phyloP scores from a whole-genome alignment of 92 coral and sea anemone species.

The Chrysogorgia sp. region DNA sequence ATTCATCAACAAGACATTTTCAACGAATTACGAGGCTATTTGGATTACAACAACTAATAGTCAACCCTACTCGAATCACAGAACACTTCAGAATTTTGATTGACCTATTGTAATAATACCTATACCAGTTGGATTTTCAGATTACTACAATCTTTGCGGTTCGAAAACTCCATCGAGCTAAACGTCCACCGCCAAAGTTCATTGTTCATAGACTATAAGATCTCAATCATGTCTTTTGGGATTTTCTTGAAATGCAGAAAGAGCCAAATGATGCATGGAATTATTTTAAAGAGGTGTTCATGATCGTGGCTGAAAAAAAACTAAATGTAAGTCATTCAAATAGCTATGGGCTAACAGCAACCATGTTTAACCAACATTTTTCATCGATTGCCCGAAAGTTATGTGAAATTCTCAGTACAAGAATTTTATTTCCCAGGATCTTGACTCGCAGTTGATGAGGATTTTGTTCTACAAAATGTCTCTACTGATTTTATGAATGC shows the following conservation, averaged over 20 bases:
- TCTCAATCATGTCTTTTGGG: background rate
- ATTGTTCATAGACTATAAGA: conserved; percentile 6
- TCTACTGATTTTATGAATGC: too few relatives aligned
- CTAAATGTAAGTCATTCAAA: background rate
- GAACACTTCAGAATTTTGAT: conserved; percentile 2
- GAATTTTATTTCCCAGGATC: too few relatives aligned
- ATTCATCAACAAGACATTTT: conserved; percentile 16
- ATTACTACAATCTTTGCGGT: conserved; percentile 19
- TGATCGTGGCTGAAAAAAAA: conserved; percentile 25
- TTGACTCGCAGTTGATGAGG: too few relatives aligned
- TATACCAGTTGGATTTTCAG: conserved; percentile 24
- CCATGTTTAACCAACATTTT: too few relatives aligned
- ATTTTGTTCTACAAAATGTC: too few relatives aligned
- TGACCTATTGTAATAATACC: conserved; percentile 5
- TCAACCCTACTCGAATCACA: background rate
- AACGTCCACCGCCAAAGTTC: conserved; percentile 34
- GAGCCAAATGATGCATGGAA: conserved; percentile 10
- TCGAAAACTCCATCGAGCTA: conserved; percentile 22
- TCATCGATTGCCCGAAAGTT: too few relatives aligned
- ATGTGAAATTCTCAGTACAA: too few relatives aligned
- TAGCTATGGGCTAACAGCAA: too few relatives aligned
- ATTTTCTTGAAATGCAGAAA: conserved; percentile 14
- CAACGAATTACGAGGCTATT: background rate
- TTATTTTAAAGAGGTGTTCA: conserved; percentile 11
- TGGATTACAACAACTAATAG: conserved; percentile 13